Evolutionary conservation across 2,888 invertebrate genomes (phyloP).

Genomic region (Platycheirus rosarum): DNA sequence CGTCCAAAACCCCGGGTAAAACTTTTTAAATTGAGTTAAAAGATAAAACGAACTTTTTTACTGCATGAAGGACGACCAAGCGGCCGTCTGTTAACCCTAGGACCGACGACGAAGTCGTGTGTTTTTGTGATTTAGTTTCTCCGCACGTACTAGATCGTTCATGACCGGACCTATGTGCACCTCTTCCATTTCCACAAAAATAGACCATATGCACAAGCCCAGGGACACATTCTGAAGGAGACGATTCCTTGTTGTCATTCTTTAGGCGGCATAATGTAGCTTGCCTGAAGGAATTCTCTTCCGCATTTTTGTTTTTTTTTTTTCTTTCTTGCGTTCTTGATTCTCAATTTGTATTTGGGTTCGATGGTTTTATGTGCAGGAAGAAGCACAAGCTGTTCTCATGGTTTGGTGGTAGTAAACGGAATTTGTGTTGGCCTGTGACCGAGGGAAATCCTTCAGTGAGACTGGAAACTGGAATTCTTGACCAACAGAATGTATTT

Average conservation of each 20-base stretch:
- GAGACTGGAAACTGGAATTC: conserved; percentile 46
- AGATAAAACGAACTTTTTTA: conserved; percentile 72
- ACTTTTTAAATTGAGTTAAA: conserved; percentile 74
- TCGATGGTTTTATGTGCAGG: conserved; percentile 5
- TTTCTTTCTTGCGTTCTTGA: background rate
- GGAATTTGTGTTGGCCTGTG: conserved; percentile 40
- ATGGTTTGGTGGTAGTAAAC: conserved; percentile 38
- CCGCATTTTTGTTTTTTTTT: conserved; percentile 13
- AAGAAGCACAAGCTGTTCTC: conserved; percentile 9
- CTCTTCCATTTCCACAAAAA: background rate
- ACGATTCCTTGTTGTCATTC: conserved; percentile 66
- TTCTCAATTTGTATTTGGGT: conserved; percentile 42
- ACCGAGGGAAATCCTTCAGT: conserved; percentile 25
- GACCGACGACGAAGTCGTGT: conserved; percentile 4
- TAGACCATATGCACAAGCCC: conserved; percentile 27
- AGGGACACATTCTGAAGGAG: conserved; percentile 57
- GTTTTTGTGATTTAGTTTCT: conserved; percentile 57
- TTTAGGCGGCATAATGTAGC: conserved; percentile 52
- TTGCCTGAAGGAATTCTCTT: conserved; percentile 48
- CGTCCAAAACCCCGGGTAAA: conserved; percentile 68
- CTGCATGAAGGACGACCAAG: conserved; percentile 67
- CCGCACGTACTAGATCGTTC: conserved; percentile 61
- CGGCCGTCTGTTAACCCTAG: conserved; percentile 7
- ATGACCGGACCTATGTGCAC: conserved; percentile 44
- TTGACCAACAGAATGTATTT: conserved; percentile 54